These are phyloP conservation scores for Psittacula cyanocephala DNA, from an alignment of 2,113 vertebrate species.

Conservation along the genomic window DNA sequence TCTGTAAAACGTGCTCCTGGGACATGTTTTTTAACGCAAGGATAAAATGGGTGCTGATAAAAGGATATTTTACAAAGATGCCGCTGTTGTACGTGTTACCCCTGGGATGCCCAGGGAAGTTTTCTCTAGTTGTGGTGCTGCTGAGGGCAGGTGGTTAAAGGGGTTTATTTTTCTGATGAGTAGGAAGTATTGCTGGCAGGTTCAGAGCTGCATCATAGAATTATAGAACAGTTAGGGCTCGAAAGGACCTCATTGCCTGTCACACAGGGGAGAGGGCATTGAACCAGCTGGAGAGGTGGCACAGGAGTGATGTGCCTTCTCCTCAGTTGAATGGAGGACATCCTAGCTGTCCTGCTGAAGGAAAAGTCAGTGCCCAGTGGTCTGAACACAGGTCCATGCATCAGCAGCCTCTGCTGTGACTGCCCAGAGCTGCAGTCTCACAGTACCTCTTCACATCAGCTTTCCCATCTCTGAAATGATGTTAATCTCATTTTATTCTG, in stretches of 20 bases:
- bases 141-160: neutral
- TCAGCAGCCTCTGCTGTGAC: neutral
- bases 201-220: neutral
- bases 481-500: neutral
- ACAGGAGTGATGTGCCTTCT: neutral
- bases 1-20: neutral
- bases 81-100: fast-evolving
- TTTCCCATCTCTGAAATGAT: neutral
- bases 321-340: neutral
- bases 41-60: neutral
- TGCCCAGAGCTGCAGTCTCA: neutral
- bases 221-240: no score
- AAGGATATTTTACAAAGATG: neutral
- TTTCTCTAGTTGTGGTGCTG: neutral
- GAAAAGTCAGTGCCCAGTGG: neutral
- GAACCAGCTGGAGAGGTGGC: fast-evolving
- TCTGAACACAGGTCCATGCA: neutral
- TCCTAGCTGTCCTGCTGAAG: neutral
- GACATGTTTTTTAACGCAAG: fast-evolving
- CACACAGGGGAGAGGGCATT: neutral
- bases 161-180: neutral
- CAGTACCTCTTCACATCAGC: neutral
- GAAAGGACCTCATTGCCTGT: neutral
- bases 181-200: neutral
- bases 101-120: neutral